Percentiles rank a stretch among this genome's conserved stretches.
phyloP scores from a whole-genome alignment of 2,888 invertebrate genomes.

The Aphrophora alni region DNA sequence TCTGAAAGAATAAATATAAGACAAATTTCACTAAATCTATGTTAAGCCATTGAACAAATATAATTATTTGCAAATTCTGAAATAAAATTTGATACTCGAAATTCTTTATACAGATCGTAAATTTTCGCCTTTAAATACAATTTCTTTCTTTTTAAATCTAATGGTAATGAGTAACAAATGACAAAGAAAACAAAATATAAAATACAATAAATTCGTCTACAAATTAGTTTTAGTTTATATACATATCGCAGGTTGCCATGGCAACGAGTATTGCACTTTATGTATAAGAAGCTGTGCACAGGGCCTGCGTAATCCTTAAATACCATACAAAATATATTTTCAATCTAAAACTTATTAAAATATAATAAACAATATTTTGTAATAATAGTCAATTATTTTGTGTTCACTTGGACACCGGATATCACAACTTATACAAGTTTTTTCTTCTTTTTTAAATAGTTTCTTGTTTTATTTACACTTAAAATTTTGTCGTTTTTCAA shows the following conservation, averaged over 20 bases:
- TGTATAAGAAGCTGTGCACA: neutral
- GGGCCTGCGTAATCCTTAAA: neutral
- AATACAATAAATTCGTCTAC: conserved; percentile 6
- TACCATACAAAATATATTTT: neutral
- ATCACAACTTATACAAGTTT: neutral
- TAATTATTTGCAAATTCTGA: neutral
- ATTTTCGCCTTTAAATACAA: neutral
- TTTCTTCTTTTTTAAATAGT: neutral
- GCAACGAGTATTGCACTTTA: conserved; percentile 4
- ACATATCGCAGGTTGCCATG: neutral
- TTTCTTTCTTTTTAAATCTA: neutral
- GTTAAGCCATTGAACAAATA: neutral
- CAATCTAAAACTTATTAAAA: conserved; percentile 2
- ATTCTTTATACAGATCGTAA: neutral
- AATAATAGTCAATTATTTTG: neutral
- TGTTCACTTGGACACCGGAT: neutral
- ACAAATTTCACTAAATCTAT: neutral
- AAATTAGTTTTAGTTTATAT: neutral
- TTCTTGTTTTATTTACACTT: neutral
- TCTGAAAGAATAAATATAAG: neutral
- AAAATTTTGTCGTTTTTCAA: neutral
- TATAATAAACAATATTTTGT: neutral
- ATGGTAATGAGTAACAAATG: neutral
- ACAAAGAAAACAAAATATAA: neutral
- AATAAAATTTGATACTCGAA: neutral